Evolutionary conservation across 2,888 invertebrate genomes (phyloP), one percentile per base, ranked within the genome.

Genomic region (Osmoderma eremita): DNA sequence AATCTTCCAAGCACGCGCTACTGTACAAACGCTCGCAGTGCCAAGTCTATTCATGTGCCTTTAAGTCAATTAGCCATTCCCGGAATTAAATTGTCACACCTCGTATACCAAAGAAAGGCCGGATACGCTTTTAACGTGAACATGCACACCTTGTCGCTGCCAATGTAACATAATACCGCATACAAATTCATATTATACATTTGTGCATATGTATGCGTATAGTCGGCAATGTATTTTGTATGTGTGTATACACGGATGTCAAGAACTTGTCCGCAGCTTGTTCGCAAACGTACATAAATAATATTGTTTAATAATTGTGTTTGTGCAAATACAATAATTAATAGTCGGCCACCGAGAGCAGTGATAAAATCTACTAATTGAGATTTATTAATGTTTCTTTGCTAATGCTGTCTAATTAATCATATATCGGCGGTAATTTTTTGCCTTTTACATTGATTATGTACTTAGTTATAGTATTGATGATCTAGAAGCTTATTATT

Each of bases 311-410:
- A 61, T 61, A 61, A 45, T 61, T 61, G 58, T 48, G 58, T 61
- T 45, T 61, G 58, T 54, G 67, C 67, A 54, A 67, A 67, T 67
- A 69, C 53, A 64, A 67, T 69, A 69, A 69, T 69, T 69, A 69
- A 68, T 67, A 51, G 49, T 48, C 24, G 50, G 42, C 15, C n/a
- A n/a, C n/a, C 38, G 17, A 15, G 18, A 51, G 17, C 30, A 45
- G 24, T 56, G 71, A 69, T 69, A 68, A 62, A 65, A 70, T 67
- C 71, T 71, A 69, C 69, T 71, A 69, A 71, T 71, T 69, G 67
- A 71, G 71, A 71, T 71, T 71, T 71, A 71, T 53, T 69, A 42
- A 54, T 45, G 54, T 30, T 38, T 62, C n/a, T 24, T 54, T 30
- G 62, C 53, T 63, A 63, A 63, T 63, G 63, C 54, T 63, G 41